Base-by-base conservation (phyloP, 2,113 vertebrate species). In the Eclectus roratus region DNA sequence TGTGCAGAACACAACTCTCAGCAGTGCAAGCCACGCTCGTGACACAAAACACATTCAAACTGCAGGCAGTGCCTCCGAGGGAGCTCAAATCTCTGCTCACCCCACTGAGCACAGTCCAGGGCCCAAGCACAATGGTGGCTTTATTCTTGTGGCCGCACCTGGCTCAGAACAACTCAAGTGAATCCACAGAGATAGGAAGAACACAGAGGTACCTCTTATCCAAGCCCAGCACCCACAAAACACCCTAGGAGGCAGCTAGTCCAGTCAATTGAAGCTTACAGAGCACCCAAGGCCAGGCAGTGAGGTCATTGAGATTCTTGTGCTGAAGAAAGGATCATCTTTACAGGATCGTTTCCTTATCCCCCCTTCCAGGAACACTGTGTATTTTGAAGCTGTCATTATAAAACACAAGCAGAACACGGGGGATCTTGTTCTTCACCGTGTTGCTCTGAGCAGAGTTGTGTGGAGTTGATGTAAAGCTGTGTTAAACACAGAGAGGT, bases 121-220 rank as follows among this genome's bases (percentile, higher is more conserved):
- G 43, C 49, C 60, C 2, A 9, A 39, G 44, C 44, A 25, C 0
- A 0, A 10, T 0, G 13, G 69, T 76, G 73, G 65, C 84, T 94
- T 92, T 87, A 47, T 84, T 95, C 91, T 86, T 65, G 78, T 17
- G 84, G 86, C 52, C 49, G 43, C 70, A 95, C 69, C 71, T 93
- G 72, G 52, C 13, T 84, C 61, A 50, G 37, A 89, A 74, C 44
- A 78, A 84, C 65, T 55, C 68, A 58, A 81, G 46, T 4, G 58
- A 91, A 25, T 50, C 46, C 73, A 31, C 47, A 39, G 52, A 91
- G 91, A 76, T 10, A 71, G 78, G 73, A 74, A 89, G 50, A 77
- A 53, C 31, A 53, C 11, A 35, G 11, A 72, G 63, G 74, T 41
- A 85, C 56, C 50, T 92, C 81, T 29, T 47, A 64, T 15, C 17